Percentiles rank a stretch among this genome's conserved stretches.
Conservation (phyloP, 2,888 invertebrate species). For the Bombylius major region DNA sequence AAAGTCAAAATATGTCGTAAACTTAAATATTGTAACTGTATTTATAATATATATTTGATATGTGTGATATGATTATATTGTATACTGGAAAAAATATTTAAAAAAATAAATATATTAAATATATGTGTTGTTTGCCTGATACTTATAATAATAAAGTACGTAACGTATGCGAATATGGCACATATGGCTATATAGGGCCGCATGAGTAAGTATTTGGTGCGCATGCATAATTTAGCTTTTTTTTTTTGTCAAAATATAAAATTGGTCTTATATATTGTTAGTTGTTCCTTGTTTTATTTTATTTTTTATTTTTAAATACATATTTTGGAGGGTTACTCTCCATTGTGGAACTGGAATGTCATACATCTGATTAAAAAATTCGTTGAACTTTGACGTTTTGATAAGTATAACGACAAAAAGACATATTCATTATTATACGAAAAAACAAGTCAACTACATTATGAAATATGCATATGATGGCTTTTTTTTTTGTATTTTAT, state of each 20-base stretch:
- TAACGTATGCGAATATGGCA: background rate
- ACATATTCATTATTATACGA: no score
- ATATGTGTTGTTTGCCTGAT: no score
- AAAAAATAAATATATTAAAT: no score
- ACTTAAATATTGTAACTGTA: background rate
- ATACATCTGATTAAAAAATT: background rate
- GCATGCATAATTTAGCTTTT: slow-evolving; percentile 6
- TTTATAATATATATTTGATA: background rate
- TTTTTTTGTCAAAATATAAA: background rate
- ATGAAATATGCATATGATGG: no score
- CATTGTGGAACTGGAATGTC: background rate
- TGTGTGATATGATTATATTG: no score
- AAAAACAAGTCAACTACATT: no score
- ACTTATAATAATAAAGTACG: no score
- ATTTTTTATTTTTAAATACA: no score
- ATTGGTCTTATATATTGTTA: background rate
- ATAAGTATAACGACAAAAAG: background rate
- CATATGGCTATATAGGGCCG: background rate
- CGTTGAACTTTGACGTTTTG: background rate
- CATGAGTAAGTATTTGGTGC: background rate
- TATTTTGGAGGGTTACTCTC: background rate
- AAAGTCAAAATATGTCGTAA: background rate
- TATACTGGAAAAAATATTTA: no score
- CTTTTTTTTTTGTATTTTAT: no score
- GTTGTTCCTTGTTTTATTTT: no score